Conservation (phyloP, 2,888 invertebrate genomes). For the Drosophila suboccidentalis region DNA sequence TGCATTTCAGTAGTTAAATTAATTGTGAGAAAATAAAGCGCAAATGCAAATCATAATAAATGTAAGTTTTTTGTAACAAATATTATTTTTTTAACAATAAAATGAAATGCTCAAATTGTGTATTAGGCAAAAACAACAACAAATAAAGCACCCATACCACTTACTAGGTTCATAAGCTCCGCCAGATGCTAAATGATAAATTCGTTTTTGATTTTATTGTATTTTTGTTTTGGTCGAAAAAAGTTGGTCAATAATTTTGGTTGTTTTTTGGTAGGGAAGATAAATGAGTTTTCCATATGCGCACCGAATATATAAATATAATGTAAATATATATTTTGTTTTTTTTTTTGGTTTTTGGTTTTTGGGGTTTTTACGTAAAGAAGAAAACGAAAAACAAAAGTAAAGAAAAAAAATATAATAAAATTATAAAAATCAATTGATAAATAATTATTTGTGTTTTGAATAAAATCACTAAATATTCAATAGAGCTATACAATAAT, state of each 20-base stretch:
- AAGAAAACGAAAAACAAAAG: conserved; percentile 55
- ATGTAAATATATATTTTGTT: conserved; percentile 38
- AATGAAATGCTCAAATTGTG: conserved; percentile 52
- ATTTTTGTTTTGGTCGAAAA: conserved; percentile 38
- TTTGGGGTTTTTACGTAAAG: conserved; percentile 46
- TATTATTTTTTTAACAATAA: conserved; percentile 29
- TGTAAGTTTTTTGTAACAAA: neutral
- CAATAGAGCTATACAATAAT: conserved; percentile 47
- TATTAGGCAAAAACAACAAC: conserved; percentile 73
- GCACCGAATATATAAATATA: conserved; percentile 62
- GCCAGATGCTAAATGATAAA: conserved; percentile 83
- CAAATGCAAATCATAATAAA: conserved; percentile 50
- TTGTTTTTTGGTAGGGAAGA: conserved; percentile 49
- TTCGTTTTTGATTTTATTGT: conserved; percentile 48
- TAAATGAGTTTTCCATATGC: conserved; percentile 72
- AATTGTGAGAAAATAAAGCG: conserved; percentile 35
- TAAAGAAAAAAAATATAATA: conserved; percentile 53
- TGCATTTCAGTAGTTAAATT: conserved; percentile 39
- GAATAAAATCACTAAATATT: conserved; percentile 28
- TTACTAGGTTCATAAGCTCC: conserved; percentile 86
- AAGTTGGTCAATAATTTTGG: conserved; percentile 57
- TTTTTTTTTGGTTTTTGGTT: conserved; percentile 20
- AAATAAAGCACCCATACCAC: conserved; percentile 86
- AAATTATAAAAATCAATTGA: conserved; percentile 43
- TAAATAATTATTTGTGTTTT: conserved; percentile 37